Evolutionary conservation across 2,888 invertebrate species (phyloP), one percentile per base, ranked within the genome.

Genomic region (Iphiclides podalirius): DNA sequence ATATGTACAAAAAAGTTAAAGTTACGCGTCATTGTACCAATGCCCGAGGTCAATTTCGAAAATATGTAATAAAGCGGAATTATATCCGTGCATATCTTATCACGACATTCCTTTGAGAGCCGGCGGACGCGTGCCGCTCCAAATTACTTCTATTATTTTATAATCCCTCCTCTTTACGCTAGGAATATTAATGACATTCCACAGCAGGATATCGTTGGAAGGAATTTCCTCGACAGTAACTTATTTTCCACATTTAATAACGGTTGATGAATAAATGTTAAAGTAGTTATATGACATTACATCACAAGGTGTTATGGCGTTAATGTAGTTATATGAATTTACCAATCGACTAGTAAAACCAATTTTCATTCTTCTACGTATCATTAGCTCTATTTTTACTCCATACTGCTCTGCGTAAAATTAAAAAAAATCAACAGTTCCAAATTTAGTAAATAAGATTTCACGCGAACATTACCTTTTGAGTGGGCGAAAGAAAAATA

Each of bases 91-190:
- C 85, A 84, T 85, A 86, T 84, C 85, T 83, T 81, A 79, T 77
- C 74, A 75, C 72, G 79, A 72, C 79, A 86, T 87, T 82, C 72
- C 75, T 61, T 61, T 55, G 67, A 58, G 63, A 60, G 54, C 57
- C 55, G 58, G 61, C 56, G 71, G 67, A 68, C 76, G 75, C 79
- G 73, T 76, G 75, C 82, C 84, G 75, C 65, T 75, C 83, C 70
- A 87, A 86, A 86, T 86, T 86, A 86, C 87, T 87, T 78, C 85
- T 87, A 88, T 87, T 85, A 87, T 87, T 88, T 86, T 86, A 85
- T 86, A 87, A 87, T 85, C 81, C 87, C 84, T 83, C 86, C 80
- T 79, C 79, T 79, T 85, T 83, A 84, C 79, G 84, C 80, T 84
- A 82, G 78, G 86, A 88, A 88, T 87, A 88, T 87, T 88, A 87